Percentiles rank a stretch among this genome's conserved stretches.
Evolutionary conservation across 1,140 invertebrate species (phyloP).

Genomic region (Polypedilum pembai): DNA sequence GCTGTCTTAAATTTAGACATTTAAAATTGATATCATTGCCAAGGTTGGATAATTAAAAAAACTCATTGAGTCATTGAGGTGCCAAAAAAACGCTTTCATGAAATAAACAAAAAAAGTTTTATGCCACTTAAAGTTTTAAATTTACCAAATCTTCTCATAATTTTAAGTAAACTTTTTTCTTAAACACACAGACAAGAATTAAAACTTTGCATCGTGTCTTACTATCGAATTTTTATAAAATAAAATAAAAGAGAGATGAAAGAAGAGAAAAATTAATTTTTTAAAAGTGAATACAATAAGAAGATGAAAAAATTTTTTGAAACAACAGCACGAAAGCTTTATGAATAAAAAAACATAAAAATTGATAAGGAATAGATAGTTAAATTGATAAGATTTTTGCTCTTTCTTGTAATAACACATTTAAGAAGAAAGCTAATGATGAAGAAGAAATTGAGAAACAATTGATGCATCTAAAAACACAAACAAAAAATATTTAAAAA

Average conservation of each 20-base stretch:
- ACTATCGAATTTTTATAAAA: constrained; percentile 24
- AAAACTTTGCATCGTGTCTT: constrained; percentile 24
- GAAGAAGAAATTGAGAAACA: constrained; percentile 4
- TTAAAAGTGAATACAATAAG: background rate
- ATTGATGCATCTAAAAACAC: constrained; percentile 20
- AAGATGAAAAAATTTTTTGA: background rate
- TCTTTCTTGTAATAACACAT: constrained; percentile 18
- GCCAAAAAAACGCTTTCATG: too few species aligned
- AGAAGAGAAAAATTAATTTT: background rate
- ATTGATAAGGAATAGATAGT: background rate
- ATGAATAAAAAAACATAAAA: background rate
- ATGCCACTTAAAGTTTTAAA: too few species aligned
- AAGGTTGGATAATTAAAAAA: too few species aligned
- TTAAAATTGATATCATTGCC: too few species aligned
- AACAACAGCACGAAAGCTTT: constrained; percentile 27
- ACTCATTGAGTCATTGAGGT: too few species aligned
- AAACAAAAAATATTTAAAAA: constrained; percentile 16
- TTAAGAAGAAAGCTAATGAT: background rate
- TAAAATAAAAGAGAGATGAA: background rate
- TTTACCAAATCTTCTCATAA: too few species aligned
- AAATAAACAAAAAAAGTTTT: too few species aligned
- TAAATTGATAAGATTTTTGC: constrained; percentile 10
- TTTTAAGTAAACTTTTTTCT: background rate
- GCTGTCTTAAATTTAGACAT: too few species aligned
- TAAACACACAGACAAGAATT: background rate